A percentile compares a stretch with the other conserved stretches of the same genome.
These are phyloP conservation scores for Heliornis fulica DNA, from an alignment of 2,113 vertebrate species.

Conservation along the genomic window DNA sequence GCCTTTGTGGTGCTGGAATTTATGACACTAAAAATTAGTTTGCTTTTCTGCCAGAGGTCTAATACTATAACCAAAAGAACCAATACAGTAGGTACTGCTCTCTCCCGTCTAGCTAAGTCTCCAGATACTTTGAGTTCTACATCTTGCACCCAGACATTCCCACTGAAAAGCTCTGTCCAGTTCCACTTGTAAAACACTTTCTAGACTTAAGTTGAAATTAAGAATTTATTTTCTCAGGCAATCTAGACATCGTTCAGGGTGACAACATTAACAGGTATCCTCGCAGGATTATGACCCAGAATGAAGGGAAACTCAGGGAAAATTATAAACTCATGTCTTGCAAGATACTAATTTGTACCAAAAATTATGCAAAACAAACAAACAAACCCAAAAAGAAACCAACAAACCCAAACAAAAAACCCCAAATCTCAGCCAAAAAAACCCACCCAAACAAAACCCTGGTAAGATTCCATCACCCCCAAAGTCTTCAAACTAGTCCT, in stretches of 20 bases:
- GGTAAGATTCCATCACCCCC: background rate
- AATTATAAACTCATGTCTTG: background rate
- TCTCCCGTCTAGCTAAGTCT: background rate
- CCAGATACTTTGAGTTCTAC: background rate
- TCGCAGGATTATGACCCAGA: background rate
- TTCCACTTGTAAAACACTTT: background rate
- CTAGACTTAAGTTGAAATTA: background rate
- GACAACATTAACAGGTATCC: background rate
- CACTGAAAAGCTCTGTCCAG: background rate
- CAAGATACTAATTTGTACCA: background rate
- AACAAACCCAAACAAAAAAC: background rate
- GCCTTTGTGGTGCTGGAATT: background rate
- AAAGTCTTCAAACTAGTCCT: background rate
- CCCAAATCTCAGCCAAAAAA: no score
- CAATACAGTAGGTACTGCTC: background rate
- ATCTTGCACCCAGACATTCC: background rate
- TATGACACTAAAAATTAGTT: background rate
- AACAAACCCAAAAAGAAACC: no score
- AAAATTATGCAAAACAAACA: background rate
- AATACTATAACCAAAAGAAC: background rate
- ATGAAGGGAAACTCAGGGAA: background rate
- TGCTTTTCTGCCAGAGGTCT: background rate
- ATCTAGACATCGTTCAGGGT: background rate
- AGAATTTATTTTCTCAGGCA: background rate
- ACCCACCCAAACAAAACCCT: no score